phyloP scores from a whole-genome alignment of 2,113 vertebrate genomes.

The Polyodon spathula region DNA sequence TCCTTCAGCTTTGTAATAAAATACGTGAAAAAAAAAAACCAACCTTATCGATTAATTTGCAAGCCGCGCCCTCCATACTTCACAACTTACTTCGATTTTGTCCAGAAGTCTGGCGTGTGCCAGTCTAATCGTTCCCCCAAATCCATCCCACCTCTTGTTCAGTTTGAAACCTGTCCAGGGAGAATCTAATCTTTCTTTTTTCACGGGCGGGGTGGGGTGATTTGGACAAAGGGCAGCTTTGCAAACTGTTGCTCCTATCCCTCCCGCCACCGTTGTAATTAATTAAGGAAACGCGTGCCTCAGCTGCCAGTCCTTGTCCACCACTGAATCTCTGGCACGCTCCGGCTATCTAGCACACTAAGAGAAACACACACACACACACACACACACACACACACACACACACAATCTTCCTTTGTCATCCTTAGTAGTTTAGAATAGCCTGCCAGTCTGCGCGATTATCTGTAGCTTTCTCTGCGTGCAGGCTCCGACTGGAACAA shows the following conservation, averaged over 20 bases:
- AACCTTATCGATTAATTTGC: too few relatives aligned
- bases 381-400: too few relatives aligned
- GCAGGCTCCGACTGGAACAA: constrained; percentile 16
- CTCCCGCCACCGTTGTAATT: constrained; percentile 37
- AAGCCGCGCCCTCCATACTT: too few relatives aligned
- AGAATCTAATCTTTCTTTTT: neutral
- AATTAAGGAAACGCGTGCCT: constrained; percentile 54
- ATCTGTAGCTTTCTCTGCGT: constrained; percentile 20
- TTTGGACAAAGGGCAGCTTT: constrained; percentile 22
- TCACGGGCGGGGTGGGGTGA: neutral
- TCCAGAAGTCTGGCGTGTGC: constrained; percentile 15
- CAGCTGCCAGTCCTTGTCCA: constrained; percentile 24
- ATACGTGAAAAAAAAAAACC: too few relatives aligned
- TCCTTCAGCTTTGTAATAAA: too few relatives aligned
- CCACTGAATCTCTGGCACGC: constrained; percentile 34
- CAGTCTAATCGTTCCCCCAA: neutral
- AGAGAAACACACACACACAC: too few relatives aligned
- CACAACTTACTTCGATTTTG: constrained; percentile 6
- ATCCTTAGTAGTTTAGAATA: constrained; percentile 18
- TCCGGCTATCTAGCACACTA: constrained; percentile 38
- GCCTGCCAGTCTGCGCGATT: constrained; percentile 26
- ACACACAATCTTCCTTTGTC: constrained; percentile 20
- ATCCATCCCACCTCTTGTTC: neutral
- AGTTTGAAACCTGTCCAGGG: constrained; percentile 2
- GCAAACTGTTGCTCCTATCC: constrained; percentile 39